These are phyloP conservation scores for Carduelis carduelis DNA, from an alignment of 2,797 vertebrate species.

Conservation along the genomic window DNA sequence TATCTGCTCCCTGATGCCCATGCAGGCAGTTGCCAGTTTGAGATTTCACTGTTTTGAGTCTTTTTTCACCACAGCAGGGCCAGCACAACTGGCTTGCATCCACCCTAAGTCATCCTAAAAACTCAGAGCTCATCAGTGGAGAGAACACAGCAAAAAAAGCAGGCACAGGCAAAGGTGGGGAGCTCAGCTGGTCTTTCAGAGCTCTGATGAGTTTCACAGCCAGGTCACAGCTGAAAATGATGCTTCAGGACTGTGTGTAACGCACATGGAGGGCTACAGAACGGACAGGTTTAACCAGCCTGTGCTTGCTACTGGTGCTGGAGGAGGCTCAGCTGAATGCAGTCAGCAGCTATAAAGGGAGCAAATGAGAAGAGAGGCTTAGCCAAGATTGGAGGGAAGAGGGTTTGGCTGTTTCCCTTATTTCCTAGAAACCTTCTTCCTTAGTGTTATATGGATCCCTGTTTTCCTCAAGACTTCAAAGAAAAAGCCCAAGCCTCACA, in stretches of 20 bases:
- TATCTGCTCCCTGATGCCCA: neutral
- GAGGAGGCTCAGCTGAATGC: neutral
- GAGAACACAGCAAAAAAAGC: neutral
- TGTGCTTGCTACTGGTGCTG: neutral
- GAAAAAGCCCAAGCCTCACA: neutral
- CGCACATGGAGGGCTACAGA: rapidly evolving
- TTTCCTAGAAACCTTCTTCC: neutral
- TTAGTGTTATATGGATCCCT: neutral
- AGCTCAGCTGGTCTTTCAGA: neutral
- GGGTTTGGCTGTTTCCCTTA: neutral
- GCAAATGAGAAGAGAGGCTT: neutral
- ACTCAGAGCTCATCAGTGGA: neutral
- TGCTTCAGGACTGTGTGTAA: neutral
- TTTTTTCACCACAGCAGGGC: neutral
- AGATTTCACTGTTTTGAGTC: neutral
- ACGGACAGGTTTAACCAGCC: neutral
- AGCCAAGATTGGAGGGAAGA: neutral
- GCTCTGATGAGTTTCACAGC: neutral
- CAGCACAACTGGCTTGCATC: neutral
- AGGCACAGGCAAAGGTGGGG: neutral
- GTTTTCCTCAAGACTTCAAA: neutral
- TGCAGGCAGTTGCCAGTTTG: neutral
- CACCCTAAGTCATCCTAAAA: neutral
- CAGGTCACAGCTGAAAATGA: neutral
- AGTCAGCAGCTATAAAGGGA: neutral